A percentile compares a stretch with the other conserved stretches of the same genome.
Evolutionary conservation across 2,797 vertebrate genomes (phyloP).

Genomic region (Meda fulgida): DNA sequence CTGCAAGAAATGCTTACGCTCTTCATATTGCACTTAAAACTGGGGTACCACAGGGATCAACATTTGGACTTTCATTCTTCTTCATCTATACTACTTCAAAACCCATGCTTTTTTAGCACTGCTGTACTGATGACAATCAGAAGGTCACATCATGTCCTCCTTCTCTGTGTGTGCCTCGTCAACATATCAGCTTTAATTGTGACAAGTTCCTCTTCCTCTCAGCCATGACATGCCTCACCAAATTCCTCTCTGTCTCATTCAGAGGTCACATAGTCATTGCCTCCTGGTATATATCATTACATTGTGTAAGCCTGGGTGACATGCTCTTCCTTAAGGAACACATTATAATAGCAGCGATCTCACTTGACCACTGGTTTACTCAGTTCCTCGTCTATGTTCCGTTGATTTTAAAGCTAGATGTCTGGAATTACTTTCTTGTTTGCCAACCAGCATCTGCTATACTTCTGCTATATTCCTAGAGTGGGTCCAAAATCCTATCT

Average conservation of each 20-base stretch:
- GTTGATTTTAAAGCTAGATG: background rate
- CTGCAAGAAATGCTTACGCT: background rate
- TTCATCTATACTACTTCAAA: background rate
- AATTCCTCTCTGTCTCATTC: conserved; percentile 1
- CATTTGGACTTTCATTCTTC: background rate
- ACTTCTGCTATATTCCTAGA: conserved; percentile 3
- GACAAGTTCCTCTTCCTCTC: background rate
- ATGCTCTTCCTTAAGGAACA: background rate
- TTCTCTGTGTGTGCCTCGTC: background rate
- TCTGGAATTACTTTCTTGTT: background rate
- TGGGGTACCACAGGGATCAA: background rate
- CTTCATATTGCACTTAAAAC: background rate
- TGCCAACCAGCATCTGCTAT: background rate
- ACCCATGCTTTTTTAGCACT: background rate
- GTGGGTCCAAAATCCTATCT: background rate
- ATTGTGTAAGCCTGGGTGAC: background rate
- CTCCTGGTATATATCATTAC: background rate
- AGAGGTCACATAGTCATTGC: conserved; percentile 7
- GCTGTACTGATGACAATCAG: conserved; percentile 1
- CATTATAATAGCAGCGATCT: background rate
- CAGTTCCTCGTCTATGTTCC: background rate
- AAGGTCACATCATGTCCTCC: background rate
- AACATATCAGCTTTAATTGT: conserved; percentile 17
- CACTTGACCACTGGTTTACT: background rate
- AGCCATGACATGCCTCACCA: conserved; percentile 5